Percentiles rank a stretch among this genome's conserved stretches.
phyloP scores from a whole-genome alignment of 2,113 vertebrate species.

The Tretioscincus oriximinensis region DNA sequence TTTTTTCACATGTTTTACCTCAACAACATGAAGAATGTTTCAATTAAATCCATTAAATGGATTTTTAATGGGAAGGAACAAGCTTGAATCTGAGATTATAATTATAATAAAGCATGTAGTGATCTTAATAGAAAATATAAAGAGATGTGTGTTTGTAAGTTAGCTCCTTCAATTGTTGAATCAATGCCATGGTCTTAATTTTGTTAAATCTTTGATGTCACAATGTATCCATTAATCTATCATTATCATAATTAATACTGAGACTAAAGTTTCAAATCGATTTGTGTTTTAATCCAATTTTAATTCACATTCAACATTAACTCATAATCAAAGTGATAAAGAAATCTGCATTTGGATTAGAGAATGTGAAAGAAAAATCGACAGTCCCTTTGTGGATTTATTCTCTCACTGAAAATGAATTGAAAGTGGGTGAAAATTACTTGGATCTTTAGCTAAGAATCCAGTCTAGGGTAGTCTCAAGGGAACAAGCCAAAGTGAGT shows the following conservation, averaged over 20 bases:
- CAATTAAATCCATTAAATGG: constrained; percentile 7
- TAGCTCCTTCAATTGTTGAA: background rate
- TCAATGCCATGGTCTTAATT: background rate
- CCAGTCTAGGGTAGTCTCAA: too few species aligned
- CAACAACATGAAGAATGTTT: constrained; percentile 1
- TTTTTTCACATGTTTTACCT: background rate
- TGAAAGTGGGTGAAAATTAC: too few species aligned
- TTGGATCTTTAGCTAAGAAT: too few species aligned
- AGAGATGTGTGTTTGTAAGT: background rate
- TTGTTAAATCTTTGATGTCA: background rate
- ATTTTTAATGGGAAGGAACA: constrained; percentile 9
- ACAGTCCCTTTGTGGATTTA: too few species aligned
- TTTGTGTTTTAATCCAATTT: too few species aligned
- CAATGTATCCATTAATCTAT: background rate
- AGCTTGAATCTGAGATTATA: background rate
- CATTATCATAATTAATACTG: background rate
- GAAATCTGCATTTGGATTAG: too few species aligned
- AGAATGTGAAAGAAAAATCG: too few species aligned
- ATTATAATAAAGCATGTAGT: background rate
- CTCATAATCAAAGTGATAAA: too few species aligned
- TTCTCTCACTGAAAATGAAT: too few species aligned
- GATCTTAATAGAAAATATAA: background rate
- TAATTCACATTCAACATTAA: too few species aligned
- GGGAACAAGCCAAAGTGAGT: too few species aligned
- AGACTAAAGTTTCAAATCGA: background rate